phyloP scores from a whole-genome alignment of 1,140 invertebrate species.

The Aphaenogaster floridana region DNA sequence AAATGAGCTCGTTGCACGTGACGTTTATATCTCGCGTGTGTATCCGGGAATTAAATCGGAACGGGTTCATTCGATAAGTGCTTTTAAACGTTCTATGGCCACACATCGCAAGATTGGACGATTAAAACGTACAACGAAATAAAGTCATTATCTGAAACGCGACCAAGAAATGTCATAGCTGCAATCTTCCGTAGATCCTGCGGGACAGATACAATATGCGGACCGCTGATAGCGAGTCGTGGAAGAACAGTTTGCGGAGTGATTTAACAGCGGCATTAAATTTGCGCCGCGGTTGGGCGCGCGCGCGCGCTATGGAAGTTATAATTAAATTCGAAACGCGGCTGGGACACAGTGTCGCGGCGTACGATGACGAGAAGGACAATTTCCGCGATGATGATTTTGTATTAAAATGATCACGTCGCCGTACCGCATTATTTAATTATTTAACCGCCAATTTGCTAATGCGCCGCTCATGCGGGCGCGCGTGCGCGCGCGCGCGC shows the following conservation, averaged over 20 bases:
- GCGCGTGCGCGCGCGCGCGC: constrained; percentile 15
- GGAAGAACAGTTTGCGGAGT: constrained; percentile 47
- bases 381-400: constrained; percentile 51
- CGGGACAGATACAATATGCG: constrained; percentile 18
- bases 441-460: constrained; percentile 66
- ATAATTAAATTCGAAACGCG: constrained; percentile 52
- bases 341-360: constrained; percentile 18
- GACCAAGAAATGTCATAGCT: background rate
- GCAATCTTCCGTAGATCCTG: background rate
- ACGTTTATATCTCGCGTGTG: constrained; percentile 56
- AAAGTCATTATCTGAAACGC: constrained; percentile 50
- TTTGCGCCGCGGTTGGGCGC: constrained; percentile 40
- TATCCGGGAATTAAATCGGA: constrained; percentile 52
- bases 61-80: constrained; percentile 45
- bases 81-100: constrained; percentile 17
- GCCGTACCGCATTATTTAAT: constrained; percentile 62
- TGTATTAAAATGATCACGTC: constrained; percentile 67
- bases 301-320: constrained; percentile 37
- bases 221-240: constrained; percentile 1
- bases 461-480: constrained; percentile 53
- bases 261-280: constrained; percentile 59
- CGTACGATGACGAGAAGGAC: constrained; percentile 51
- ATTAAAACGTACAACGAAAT: constrained; percentile 48
- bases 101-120: constrained; percentile 6
- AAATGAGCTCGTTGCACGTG: constrained; percentile 52